Evolutionary conservation across 2,113 vertebrate species (phyloP).

Genomic region (Gallinago undulata): DNA sequence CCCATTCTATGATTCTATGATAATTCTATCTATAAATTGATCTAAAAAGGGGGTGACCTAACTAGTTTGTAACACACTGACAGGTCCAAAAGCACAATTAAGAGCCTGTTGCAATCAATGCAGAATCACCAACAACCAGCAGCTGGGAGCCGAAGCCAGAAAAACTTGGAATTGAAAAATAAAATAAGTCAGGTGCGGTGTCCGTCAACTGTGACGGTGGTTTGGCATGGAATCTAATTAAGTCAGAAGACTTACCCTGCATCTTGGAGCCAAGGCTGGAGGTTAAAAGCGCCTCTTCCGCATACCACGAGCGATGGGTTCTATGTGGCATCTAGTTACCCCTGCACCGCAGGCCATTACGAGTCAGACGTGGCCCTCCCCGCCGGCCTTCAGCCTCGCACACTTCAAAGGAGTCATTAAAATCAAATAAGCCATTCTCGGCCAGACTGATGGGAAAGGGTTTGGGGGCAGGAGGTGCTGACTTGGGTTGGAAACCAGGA

Average conservation of each 20-base stretch:
- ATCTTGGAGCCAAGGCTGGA: not conserved
- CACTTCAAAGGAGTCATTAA: not conserved
- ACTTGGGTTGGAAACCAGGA: not conserved
- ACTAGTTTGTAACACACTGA: not conserved
- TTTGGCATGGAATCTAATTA: not conserved
- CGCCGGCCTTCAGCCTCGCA: not conserved
- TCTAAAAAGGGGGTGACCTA: not conserved
- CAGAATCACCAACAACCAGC: not conserved
- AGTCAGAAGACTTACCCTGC: not conserved
- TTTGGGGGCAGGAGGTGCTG: not conserved
- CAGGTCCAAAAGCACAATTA: not conserved
- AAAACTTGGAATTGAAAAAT: not conserved
- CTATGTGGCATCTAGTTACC: not conserved
- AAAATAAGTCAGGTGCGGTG: not conserved
- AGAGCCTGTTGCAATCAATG: not conserved
- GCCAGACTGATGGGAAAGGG: not conserved
- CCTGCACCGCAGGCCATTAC: not conserved
- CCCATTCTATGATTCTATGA: too few species aligned
- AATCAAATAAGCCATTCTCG: not conserved
- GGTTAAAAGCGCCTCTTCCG: not conserved
- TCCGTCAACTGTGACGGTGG: not conserved
- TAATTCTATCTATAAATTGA: not conserved
- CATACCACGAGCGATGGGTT: not conserved
- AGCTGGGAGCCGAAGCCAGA: not conserved
- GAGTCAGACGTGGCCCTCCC: not conserved